A percentile compares a stretch with the other conserved stretches of the same genome.
phyloP scores from a whole-genome alignment of 2,888 invertebrate species.

The Venusia cambrica region DNA sequence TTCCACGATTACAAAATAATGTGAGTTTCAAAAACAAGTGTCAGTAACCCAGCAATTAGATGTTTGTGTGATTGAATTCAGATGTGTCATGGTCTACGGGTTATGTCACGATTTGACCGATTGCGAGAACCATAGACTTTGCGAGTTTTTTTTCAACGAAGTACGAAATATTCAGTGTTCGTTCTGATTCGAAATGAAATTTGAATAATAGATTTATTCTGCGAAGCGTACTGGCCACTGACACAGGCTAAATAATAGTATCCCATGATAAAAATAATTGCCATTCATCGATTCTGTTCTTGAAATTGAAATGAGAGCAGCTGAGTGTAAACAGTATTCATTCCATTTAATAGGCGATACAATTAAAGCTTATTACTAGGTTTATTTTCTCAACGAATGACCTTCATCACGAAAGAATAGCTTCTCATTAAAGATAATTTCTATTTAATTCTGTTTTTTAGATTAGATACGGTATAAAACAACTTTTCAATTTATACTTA shows the following conservation, averaged over 20 bases:
- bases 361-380: too few species aligned
- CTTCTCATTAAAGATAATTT: too few species aligned
- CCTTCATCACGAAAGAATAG: too few species aligned
- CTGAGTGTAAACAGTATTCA: constrained; percentile 10
- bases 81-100: constrained; percentile 25
- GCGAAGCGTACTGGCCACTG: constrained; percentile 9
- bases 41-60: constrained; percentile 7
- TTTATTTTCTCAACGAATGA: constrained; percentile 23
- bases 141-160: constrained; percentile 12
- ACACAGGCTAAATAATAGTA: too few species aligned
- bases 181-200: constrained; percentile 9
- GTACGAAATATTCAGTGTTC: constrained; percentile 19
- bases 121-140: constrained; percentile 18
- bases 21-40: neutral
- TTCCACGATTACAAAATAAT: too few species aligned
- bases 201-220: constrained; percentile 7
- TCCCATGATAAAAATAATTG: constrained; percentile 12
- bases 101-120: constrained; percentile 28
- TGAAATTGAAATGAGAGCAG: constrained; percentile 14
- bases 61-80: constrained; percentile 8
- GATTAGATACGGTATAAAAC: too few species aligned
- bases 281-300: constrained; percentile 13
- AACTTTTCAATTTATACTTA: too few species aligned
- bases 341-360: too few species aligned
- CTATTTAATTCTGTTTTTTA: too few species aligned